Evolutionary conservation across 2,113 vertebrate species (phyloP).

Genomic region (Calidris pygmaea): DNA sequence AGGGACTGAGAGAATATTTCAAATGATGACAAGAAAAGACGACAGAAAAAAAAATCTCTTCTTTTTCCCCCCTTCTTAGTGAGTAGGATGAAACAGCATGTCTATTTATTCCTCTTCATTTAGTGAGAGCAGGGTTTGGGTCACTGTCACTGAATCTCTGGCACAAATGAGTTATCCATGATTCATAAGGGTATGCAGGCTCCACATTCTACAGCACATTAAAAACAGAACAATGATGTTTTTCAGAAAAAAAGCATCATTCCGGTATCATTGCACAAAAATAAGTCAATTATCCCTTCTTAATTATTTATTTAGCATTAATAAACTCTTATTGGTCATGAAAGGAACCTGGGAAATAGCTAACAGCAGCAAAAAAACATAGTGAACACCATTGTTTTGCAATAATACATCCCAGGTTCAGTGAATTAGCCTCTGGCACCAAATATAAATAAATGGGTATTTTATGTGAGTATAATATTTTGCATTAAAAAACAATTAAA

Average conservation of each 20-base stretch:
- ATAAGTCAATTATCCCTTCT: constrained; percentile 28
- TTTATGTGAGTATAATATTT: not conserved
- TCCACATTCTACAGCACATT: constrained; percentile 10
- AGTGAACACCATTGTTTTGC: not conserved
- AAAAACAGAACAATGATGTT: constrained; percentile 6
- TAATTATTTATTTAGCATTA: constrained; percentile 53
- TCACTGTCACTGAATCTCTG: constrained; percentile 7
- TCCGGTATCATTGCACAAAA: not conserved
- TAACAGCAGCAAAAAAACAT: not conserved
- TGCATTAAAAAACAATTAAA: constrained; percentile 6
- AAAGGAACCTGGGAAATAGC: constrained; percentile 5
- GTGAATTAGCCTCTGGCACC: not conserved
- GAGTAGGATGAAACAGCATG: constrained; percentile 1
- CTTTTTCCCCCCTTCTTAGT: not conserved
- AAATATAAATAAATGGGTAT: not conserved
- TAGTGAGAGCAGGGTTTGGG: not conserved
- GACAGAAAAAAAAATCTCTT: not conserved
- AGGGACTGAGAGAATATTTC: not conserved
- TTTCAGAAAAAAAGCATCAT: not conserved
- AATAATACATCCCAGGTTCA: not conserved
- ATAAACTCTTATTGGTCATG: not conserved
- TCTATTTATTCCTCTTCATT: constrained; percentile 44
- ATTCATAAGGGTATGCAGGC: constrained; percentile 21
- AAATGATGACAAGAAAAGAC: not conserved
- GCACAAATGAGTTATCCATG: constrained; percentile 19